Base-by-base conservation (phyloP, 2,888 invertebrate species). In the Amiota communis region DNA sequence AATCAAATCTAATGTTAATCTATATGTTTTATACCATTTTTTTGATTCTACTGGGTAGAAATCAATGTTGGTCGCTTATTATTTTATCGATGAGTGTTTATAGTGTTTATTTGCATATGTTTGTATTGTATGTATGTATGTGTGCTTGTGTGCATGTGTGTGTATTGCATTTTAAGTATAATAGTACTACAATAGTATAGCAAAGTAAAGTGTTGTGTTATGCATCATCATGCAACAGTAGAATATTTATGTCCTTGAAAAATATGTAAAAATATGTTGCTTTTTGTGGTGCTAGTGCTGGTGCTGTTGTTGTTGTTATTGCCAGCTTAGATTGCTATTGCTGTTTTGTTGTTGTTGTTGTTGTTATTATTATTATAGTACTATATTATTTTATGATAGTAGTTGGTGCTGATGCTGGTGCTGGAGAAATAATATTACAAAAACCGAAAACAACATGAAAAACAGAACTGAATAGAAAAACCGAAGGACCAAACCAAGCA, bases 241-340 rank as follows among this genome's bases (percentile, higher is more conserved):
- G 36, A 36, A 36, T 36, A 53, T 53, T 53, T 53, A 53, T 53
- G n/a, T 53, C 53, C 53, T 53, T 53, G 53, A 53, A 53, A 53
- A 53, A 53, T 53, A 15, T 53, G 36, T 36, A 36, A 36, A 36
- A 36, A 36, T 36, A 15, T 9, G 53, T 53, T 53, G n/a, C n/a
- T 53, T 53, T 13, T 53, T 36, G 36, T 36, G 36, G 36, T 36
- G 36, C 6, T 53, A 2, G n/a, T 53, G 53, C 15, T 53, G n/a
- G n/a, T n/a, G 53, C 15, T 53, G 9, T 53, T 53, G 53, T 53
- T 53, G 53, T 53, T 53, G 53, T 53, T 53, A 15, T 53, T 53
- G 11, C 11, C 6, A 23, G 23, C 23, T 23, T 23, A 23, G 23
- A 23, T 36, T 36, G 36, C 36, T 36, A 36, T 36, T 36, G 36